Conservation (phyloP, 2,888 invertebrate genomes). For the Epistrophe grossulariae region DNA sequence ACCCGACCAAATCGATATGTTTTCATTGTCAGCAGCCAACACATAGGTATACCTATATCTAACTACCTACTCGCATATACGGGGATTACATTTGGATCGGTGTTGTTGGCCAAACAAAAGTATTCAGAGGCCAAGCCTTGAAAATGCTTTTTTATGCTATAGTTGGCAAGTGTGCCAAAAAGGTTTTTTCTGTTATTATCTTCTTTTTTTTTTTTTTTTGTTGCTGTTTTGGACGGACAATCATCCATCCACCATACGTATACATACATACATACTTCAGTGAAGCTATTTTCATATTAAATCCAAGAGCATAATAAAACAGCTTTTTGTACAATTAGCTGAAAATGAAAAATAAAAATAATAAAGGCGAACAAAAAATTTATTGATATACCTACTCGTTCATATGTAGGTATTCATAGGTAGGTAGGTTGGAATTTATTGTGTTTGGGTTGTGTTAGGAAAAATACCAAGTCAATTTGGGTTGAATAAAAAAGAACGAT, state of each 20-base stretch:
- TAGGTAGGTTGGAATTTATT: constrained; percentile 22
- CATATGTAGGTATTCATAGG: no score
- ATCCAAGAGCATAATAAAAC: constrained; percentile 35
- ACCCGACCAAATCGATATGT: constrained; percentile 52
- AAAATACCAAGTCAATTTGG: constrained; percentile 28
- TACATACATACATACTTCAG: not conserved
- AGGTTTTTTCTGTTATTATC: constrained; percentile 52
- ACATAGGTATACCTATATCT: not conserved
- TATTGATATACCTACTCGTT: not conserved
- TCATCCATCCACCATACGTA: constrained; percentile 16
- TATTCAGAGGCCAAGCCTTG: constrained; percentile 68
- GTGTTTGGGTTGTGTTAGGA: constrained; percentile 13
- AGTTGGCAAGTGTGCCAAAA: constrained; percentile 74
- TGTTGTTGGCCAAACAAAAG: constrained; percentile 66
- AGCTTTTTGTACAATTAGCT: constrained; percentile 42
- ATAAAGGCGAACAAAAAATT: not conserved
- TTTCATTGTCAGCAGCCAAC: constrained; percentile 61
- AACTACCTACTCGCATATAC: constrained; percentile 6
- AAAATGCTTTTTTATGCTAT: constrained; percentile 49
- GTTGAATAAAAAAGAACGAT: not conserved
- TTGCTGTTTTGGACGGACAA: constrained; percentile 34
- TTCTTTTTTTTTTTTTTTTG: constrained; percentile 3
- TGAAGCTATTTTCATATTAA: constrained; percentile 55
- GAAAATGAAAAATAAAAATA: not conserved
- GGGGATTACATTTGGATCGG: constrained; percentile 29